Base-by-base conservation (phyloP, 2,888 invertebrate genomes). In the Macaria notata region DNA sequence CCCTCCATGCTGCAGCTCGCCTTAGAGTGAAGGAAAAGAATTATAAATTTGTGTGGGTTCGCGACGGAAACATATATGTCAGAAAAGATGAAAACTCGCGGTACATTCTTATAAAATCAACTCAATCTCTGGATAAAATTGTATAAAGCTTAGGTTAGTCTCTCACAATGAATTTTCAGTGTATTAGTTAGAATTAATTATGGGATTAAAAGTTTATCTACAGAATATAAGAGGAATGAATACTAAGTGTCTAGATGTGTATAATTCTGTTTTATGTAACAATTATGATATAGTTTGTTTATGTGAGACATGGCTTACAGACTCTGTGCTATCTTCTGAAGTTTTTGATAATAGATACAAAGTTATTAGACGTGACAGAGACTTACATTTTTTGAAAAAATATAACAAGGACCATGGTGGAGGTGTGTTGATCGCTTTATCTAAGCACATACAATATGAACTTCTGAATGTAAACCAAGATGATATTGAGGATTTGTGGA, bases 1-100 rank as follows among this genome's bases (percentile, higher is more conserved):
- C 44, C 4, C 44, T 44, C 3, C 44, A 44, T 30, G 44, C 44
- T 30, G 44, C 44, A 4, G 29, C 44, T 4, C 5, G 44, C 8
- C 44, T 44, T 8, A 44, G 30, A 30, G 30, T 30, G 29, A 44
- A 44, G 44, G 44, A 44, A 29, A 44, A 44, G 29, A 44, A 44
- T 8, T 44, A 44, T 30, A 44, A 44, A 44, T 44, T 44, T 30
- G 44, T 44, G 30, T 44, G 44, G 44, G 43, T 43, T 19, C 43
- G 43, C 7, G 43, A 43, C 7, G 43, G 43, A 43, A 9, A 43
- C 43, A 43, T 44, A 4, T 44, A 44, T 30, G 44, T 44, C 6
- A 6, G 44, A 29, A 44, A 44, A 44, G 44, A 44, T 30, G 44
- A 44, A 44, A 44, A 44, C 44, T 44, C 44, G 19, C 44, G 29